phyloP scores from a whole-genome alignment of 1,140 invertebrate species.

The Sitobion miscanthi region DNA sequence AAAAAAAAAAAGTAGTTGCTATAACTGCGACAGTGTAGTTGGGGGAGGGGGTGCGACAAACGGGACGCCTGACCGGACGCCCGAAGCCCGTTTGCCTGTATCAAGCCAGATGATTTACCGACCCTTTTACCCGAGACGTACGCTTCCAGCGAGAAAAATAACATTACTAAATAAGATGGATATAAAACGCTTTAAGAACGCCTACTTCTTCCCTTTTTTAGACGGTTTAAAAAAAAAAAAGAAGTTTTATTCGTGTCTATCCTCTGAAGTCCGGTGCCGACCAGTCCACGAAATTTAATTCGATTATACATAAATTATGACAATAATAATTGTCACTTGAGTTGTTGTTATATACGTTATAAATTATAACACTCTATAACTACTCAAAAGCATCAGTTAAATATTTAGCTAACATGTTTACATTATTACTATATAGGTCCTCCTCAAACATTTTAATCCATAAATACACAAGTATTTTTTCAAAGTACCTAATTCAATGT shows the following conservation, averaged over 20 bases:
- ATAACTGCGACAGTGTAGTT: constrained; percentile 2
- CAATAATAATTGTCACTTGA: constrained; percentile 14
- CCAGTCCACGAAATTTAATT: constrained; percentile 44
- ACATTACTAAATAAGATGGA: constrained; percentile 53
- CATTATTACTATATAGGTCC: neutral
- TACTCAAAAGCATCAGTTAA: neutral
- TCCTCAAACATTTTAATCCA: neutral
- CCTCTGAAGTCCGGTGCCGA: constrained; percentile 22
- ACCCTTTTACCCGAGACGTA: constrained; percentile 48
- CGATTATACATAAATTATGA: constrained; percentile 43
- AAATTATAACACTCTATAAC: neutral
- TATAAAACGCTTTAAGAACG: constrained; percentile 37
- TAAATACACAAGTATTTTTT: neutral
- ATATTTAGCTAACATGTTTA: neutral
- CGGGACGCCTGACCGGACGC: constrained; percentile 41
- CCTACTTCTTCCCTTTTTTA: neutral
- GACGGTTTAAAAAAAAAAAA: neutral
- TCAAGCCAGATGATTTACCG: constrained; percentile 47
- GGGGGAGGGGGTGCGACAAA: constrained; percentile 30
- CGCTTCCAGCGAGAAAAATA: constrained; percentile 49
- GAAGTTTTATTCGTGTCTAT: constrained; percentile 26
- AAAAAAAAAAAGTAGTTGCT: constrained; percentile 25
- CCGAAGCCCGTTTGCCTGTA: constrained; percentile 41
- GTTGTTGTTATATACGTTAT: neutral
- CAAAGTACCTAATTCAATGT: neutral